Evolutionary conservation across 2,113 vertebrate species (phyloP).

Genomic region (Dendrocopos noguchii): DNA sequence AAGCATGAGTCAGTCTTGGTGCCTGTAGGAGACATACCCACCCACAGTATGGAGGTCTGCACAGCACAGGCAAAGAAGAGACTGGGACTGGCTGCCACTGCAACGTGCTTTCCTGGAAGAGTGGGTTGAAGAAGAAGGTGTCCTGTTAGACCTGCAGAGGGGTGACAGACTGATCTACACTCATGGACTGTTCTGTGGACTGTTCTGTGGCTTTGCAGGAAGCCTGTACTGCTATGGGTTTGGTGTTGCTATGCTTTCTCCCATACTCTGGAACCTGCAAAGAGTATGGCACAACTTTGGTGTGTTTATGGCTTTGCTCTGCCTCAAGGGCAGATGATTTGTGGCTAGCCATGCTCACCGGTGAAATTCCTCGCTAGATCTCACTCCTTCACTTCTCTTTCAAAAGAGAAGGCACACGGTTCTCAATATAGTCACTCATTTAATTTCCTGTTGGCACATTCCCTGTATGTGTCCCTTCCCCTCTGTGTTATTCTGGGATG

Average conservation of each 20-base stretch:
- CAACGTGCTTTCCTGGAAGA: background rate
- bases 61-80: background rate
- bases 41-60: background rate
- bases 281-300: background rate
- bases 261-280: background rate
- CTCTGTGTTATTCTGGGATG: background rate
- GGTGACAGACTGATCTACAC: background rate
- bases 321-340: background rate
- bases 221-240: background rate
- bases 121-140: background rate
- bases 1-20: background rate
- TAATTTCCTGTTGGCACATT: background rate
- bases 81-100: background rate
- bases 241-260: background rate
- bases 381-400: background rate
- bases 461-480: background rate
- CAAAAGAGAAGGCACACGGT: background rate
- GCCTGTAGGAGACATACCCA: background rate
- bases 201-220: background rate
- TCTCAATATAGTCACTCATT: background rate
- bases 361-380: background rate
- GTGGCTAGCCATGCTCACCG: background rate
- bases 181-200: background rate
- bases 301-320: background rate
- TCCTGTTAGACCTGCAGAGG: fast-evolving